These are phyloP conservation scores for Xylocopa sonorina DNA, from an alignment of 1,140 invertebrate species.

Conservation along the genomic window DNA sequence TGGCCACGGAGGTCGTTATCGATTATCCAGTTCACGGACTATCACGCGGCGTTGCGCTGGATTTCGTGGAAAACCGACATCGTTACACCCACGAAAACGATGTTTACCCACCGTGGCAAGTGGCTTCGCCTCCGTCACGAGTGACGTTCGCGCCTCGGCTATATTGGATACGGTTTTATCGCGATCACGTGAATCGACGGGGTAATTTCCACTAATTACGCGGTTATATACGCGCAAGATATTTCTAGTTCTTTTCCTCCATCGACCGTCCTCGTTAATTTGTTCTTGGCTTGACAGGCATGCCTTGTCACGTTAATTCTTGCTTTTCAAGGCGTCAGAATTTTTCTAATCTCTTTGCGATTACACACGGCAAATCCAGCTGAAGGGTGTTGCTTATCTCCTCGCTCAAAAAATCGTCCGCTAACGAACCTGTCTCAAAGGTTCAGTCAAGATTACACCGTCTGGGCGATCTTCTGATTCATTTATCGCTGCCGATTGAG, in stretches of 20 bases:
- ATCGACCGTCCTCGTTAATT: accelerated
- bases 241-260: not conserved
- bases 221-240: too few relatives aligned
- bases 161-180: not conserved
- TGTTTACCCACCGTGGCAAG: not conserved
- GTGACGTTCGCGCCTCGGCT: conserved; percentile 8
- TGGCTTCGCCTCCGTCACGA: conserved; percentile 1
- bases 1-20: conserved; percentile 32
- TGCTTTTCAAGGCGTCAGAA: not conserved
- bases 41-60: not conserved
- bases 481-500: not conserved
- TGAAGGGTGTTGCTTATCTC: conserved; percentile 23
- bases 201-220: not conserved
- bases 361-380: too few relatives aligned
- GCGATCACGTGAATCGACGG: not conserved
- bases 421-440: not conserved
- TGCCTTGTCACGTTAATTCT: not conserved
- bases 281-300: not conserved
- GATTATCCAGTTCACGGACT: conserved; percentile 19
- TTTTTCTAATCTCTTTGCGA: too few relatives aligned
- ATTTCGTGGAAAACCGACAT: conserved; percentile 14
- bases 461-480: not conserved
- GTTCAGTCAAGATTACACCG: not conserved
- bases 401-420: not conserved
- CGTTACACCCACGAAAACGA: conserved; percentile 14